Conservation (phyloP, 2,113 vertebrate genomes). For the Semicossyphus pulcher region DNA sequence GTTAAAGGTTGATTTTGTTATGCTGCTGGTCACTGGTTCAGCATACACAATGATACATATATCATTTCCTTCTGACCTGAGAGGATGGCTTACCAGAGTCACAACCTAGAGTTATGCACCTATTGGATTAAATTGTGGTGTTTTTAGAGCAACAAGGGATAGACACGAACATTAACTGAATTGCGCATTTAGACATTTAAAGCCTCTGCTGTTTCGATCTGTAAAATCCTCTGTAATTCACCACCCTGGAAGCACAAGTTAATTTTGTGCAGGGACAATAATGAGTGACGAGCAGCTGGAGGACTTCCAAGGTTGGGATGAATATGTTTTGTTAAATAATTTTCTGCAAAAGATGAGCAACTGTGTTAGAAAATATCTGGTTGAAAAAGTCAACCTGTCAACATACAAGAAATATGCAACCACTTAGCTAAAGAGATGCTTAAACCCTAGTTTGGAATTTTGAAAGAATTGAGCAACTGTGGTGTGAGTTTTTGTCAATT, state of each 20-base stretch:
- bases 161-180: constrained; percentile 12
- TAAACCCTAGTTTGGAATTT: no score
- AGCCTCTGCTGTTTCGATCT: neutral
- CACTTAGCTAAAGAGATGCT: no score
- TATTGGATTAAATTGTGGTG: constrained; percentile 3
- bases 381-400: no score
- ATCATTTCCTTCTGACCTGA: neutral
- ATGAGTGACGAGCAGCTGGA: neutral
- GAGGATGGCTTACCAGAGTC: neutral
- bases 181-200: constrained; percentile 12
- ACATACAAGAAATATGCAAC: no score
- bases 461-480: neutral
- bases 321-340: neutral
- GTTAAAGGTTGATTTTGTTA: constrained; percentile 39
- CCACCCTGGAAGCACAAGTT: neutral
- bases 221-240: constrained; percentile 1
- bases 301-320: neutral
- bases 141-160: constrained; percentile 3
- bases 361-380: neutral
- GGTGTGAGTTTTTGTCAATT: neutral
- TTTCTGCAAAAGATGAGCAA: neutral
- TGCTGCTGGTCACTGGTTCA: constrained; percentile 31
- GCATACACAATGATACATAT: neutral
- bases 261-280: neutral
- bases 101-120: constrained; percentile 7